These are phyloP conservation scores for Adineta ricciae DNA, from an alignment of 2,888 invertebrate species.

Conservation along the genomic window DNA sequence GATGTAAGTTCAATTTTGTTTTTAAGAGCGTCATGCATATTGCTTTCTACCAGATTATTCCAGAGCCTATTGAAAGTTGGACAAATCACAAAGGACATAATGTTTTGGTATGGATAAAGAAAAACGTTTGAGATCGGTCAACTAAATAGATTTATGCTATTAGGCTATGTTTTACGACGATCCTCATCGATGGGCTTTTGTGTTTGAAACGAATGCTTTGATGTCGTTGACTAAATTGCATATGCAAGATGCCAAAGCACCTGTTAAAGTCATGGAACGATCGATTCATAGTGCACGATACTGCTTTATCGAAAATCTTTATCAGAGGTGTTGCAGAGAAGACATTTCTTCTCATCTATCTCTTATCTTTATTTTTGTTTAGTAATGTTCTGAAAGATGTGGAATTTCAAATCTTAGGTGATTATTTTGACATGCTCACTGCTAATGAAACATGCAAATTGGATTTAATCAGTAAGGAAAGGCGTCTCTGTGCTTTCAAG, in stretches of 20 bases:
- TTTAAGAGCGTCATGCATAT: no score
- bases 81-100: conserved; percentile 38
- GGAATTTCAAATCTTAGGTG: conserved; percentile 69
- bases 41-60: conserved; percentile 37
- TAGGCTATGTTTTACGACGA: conserved; percentile 74
- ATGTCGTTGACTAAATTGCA: conserved; percentile 77
- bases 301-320: conserved; percentile 68
- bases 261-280: conserved; percentile 76
- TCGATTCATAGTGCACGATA: conserved; percentile 72
- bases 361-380: neutral
- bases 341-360: no score
- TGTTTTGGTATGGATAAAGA: conserved; percentile 35
- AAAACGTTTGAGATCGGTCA: neutral
- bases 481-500: no score
- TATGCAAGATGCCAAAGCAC: conserved; percentile 43
- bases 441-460: conserved; percentile 64
- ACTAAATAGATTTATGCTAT: conserved; percentile 34
- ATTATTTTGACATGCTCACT: conserved; percentile 73
- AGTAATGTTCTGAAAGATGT: conserved; percentile 63
- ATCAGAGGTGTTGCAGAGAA: conserved; percentile 38
- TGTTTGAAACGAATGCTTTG: conserved; percentile 81
- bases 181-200: conserved; percentile 68
- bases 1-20: neutral
- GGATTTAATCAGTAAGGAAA: conserved; percentile 62
- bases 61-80: conserved; percentile 40